Evolutionary conservation across 2,797 vertebrate species (phyloP).

Genomic region (Schizopygopsis pylzovi): DNA sequence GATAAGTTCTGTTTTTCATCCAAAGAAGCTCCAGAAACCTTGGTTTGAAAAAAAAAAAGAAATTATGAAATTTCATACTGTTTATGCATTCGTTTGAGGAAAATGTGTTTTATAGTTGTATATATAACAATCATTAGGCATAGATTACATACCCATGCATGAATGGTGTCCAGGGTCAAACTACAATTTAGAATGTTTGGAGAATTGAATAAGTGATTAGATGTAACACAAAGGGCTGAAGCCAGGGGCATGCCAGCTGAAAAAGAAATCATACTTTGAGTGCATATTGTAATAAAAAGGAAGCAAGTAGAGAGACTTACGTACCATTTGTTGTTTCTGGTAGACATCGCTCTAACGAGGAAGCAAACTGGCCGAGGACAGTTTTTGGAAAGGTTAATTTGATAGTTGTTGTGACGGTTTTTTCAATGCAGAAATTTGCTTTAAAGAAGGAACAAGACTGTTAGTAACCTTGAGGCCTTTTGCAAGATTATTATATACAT

Average conservation of each 20-base stretch:
- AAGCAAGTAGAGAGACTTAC: not conserved
- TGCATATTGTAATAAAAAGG: not conserved
- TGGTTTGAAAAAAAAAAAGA: not conserved
- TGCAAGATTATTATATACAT: not conserved
- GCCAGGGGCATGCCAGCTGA: not conserved
- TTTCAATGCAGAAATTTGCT: conserved; percentile 9
- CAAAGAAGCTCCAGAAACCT: not conserved
- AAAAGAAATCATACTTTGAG: not conserved
- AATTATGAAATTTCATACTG: not conserved
- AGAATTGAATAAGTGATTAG: not conserved
- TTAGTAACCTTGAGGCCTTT: not conserved
- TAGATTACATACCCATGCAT: not conserved
- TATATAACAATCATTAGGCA: not conserved
- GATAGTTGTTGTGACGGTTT: accelerated
- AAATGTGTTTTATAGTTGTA: not conserved
- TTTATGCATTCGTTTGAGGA: not conserved
- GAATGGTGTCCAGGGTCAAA: conserved; percentile 9
- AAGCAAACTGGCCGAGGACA: conserved; percentile 27
- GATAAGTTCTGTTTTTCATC: conserved; percentile 32
- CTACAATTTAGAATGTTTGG: not conserved
- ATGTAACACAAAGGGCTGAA: not conserved
- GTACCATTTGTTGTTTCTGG: conserved; percentile 5
- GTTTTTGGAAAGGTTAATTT: not conserved
- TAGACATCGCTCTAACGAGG: not conserved
- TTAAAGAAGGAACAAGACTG: not conserved